Conservation (phyloP, 1,140 invertebrate genomes). For the Uloborus diversus region DNA sequence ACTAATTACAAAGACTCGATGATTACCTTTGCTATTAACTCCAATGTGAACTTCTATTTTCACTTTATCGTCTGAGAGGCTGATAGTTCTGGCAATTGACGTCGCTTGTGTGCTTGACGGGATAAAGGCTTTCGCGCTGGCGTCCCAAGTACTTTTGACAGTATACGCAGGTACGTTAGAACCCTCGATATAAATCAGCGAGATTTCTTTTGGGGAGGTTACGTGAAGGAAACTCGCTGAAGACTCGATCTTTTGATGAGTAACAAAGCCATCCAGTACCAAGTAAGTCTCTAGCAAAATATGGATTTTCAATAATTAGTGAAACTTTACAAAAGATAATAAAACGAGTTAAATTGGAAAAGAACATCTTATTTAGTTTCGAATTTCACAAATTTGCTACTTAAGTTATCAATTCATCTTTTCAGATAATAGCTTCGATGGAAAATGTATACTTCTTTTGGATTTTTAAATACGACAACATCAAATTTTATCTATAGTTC, state of each 20-base stretch:
- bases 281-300: constrained; percentile 31
- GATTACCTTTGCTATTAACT: constrained; percentile 1
- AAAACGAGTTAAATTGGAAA: no score
- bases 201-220: background rate
- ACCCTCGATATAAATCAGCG: background rate
- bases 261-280: constrained; percentile 12
- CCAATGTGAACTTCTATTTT: background rate
- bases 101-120: background rate
- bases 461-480: no score
- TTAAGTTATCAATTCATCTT: no score
- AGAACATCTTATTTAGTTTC: no score
- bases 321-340: no score
- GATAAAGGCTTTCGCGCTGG: background rate
- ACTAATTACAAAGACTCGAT: no score
- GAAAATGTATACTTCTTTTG: no score
- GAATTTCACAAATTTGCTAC: no score
- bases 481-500: no score
- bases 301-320: no score
- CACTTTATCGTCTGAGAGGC: background rate
- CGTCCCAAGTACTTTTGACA: background rate
- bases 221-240: constrained; percentile 8
- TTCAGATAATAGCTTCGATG: no score
- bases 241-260: background rate
- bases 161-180: background rate
- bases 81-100: background rate